Evolutionary conservation across 2,888 invertebrate genomes (phyloP).

Genomic region (Cinara cedri): DNA sequence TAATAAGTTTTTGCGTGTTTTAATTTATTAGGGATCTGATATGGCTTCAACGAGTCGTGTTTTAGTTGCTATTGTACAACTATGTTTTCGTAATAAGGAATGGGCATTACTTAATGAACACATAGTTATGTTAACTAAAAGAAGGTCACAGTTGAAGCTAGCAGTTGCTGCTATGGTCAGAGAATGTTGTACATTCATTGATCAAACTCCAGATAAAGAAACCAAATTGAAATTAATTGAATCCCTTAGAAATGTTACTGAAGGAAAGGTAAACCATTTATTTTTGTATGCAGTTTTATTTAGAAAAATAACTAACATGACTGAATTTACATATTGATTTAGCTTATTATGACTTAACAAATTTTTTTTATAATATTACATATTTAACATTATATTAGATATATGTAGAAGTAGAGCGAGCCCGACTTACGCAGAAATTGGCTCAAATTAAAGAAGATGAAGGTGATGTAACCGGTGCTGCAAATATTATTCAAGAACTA

Average conservation of each 20-base stretch:
- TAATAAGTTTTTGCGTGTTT: background rate
- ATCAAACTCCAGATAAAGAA: constrained; percentile 88
- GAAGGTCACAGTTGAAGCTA: constrained; percentile 94
- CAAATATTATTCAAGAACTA: constrained; percentile 91
- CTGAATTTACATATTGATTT: background rate
- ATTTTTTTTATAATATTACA: background rate
- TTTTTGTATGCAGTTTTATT: background rate
- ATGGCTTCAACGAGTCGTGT: constrained; percentile 93
- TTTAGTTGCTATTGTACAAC: constrained; percentile 88
- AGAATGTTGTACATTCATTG: constrained; percentile 91
- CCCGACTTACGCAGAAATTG: constrained; percentile 88
- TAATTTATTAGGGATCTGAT: constrained; percentile 78
- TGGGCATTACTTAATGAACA: constrained; percentile 95
- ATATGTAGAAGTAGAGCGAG: constrained; percentile 99
- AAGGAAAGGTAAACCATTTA: constrained; percentile 77
- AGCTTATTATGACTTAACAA: background rate
- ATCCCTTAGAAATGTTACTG: constrained; percentile 91
- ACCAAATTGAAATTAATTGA: constrained; percentile 93
- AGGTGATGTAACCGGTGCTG: constrained; percentile 85
- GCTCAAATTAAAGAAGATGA: constrained; percentile 85
- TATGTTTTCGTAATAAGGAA: constrained; percentile 88
- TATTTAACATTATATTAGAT: constrained; percentile 68
- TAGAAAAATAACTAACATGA: background rate
- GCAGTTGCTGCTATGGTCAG: constrained; percentile 97
- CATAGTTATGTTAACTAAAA: constrained; percentile 86